A percentile compares a stretch with the other conserved stretches of the same genome.
These are phyloP conservation scores for Corvus hawaiiensis DNA, from an alignment of 2,113 vertebrate genomes.

Conservation along the genomic window DNA sequence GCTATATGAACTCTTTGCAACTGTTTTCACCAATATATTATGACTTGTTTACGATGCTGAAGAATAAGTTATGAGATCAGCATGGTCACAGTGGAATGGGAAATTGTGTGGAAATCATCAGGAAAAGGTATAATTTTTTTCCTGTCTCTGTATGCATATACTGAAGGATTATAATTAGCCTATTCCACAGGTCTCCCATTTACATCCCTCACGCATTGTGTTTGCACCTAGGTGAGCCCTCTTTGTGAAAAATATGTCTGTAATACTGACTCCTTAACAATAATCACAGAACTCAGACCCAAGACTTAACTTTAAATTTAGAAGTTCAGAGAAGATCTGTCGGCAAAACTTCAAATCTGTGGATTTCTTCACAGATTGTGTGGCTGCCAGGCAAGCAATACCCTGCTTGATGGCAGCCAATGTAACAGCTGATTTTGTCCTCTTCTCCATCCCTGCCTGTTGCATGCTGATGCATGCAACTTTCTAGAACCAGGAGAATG, in stretches of 20 bases:
- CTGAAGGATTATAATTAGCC: neutral
- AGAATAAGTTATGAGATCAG: conserved; percentile 1
- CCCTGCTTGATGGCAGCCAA: neutral
- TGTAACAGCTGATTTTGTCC: neutral
- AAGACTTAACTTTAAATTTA: neutral
- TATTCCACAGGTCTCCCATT: neutral
- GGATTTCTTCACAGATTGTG: neutral
- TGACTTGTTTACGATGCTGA: conserved; percentile 56
- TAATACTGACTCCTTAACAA: neutral
- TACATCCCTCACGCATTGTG: neutral
- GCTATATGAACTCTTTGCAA: conserved; percentile 22
- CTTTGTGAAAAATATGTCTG: neutral
- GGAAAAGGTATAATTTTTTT: neutral
- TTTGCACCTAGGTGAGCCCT: neutral
- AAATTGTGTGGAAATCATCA: conserved; percentile 23
- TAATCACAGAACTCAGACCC: neutral
- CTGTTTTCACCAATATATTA: conserved; percentile 55
- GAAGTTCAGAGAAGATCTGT: neutral
- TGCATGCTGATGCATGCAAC: rapidly evolving
- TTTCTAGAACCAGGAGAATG: neutral
- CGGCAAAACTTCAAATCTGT: neutral
- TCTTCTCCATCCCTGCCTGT: neutral
- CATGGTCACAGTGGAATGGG: neutral
- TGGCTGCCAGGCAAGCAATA: neutral
- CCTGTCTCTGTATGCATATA: neutral